Evolutionary conservation across 1,140 invertebrate genomes (phyloP), one percentile per base, ranked within the genome.

Genomic region (Rhopalosiphum padi): DNA sequence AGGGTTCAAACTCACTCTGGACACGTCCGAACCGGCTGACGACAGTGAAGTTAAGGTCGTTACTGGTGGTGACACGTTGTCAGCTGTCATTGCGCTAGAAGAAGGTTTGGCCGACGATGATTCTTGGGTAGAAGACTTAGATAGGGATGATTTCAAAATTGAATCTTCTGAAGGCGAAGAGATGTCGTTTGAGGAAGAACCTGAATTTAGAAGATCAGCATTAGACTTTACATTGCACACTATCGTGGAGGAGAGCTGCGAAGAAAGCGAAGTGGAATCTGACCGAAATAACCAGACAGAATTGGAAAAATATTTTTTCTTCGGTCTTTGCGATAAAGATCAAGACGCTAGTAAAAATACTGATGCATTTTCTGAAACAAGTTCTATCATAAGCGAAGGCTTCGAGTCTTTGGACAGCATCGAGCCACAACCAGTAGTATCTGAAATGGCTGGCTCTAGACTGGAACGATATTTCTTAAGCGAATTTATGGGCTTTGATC

Each of bases 211-310:
- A 94, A 96, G 97, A 35, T 96, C 97, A 51, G 96, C 97, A 5
- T 97, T 98, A 94, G 98, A 98, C 95, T 98, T 98, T 94, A 98
- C 98, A 0, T 95, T 99, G 90, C 98, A 99, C 94, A 99, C 98
- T 0, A 99, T 99, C 94, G 97, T 98, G 1, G 98, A 99, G 95
- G 98, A 99, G 95, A 98, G 98, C 94, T 98, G 98, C 95, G 98
- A 99, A 95, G 98, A 99, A 95, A 98, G 97, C 95, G 97, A 97
- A 95, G 96, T 97, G 86, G 97, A 97, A 94, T 94, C 94, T 3
- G 93, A 95, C 0, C 95, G 95, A n/a, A 96, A 95, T 55, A 95
- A 95, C 3, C 95, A 94, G 51, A 98, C 98, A 0, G 97, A 98
- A 94, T 95, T 99, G 93, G 98, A 99, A 95, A 98, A 98, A 95